Conservation (phyloP, 1,140 invertebrate genomes). For the Lepidurus couesii region DNA sequence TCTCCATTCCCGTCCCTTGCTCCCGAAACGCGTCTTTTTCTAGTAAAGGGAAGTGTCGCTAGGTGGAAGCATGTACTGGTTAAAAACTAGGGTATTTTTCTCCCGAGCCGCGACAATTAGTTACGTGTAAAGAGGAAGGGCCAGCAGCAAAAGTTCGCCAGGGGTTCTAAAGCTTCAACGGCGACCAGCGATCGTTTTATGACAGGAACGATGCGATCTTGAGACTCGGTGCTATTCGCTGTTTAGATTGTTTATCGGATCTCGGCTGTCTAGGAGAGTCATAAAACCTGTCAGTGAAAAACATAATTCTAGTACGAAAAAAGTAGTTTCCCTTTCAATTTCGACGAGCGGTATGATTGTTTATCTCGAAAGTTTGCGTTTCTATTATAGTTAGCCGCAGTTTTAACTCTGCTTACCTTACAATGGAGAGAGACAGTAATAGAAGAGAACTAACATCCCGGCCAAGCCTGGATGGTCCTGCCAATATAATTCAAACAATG, state of each 20-base stretch:
- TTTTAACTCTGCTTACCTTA: background rate
- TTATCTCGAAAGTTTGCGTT: background rate
- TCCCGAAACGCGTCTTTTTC: too few species aligned
- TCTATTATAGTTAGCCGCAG: background rate
- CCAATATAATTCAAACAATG: slow-evolving; percentile 41
- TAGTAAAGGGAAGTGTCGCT: too few species aligned
- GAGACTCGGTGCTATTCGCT: slow-evolving; percentile 3
- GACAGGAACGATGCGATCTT: background rate
- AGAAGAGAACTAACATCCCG: background rate
- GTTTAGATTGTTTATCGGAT: slow-evolving; percentile 18
- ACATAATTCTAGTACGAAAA: background rate
- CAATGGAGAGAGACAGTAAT: background rate
- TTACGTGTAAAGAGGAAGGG: too few species aligned
- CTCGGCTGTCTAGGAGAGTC: background rate
- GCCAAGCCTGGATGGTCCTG: slow-evolving; percentile 6
- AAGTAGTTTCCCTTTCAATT: slow-evolving; percentile 15
- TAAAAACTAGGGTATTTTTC: too few species aligned
- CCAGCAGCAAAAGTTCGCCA: background rate
- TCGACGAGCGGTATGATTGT: background rate
- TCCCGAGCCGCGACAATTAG: too few species aligned
- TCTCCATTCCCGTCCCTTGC: too few species aligned
- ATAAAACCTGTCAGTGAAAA: slow-evolving; percentile 22
- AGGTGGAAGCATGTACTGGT: too few species aligned
- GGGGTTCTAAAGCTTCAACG: background rate
- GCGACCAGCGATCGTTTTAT: background rate